Base-by-base conservation (phyloP, 1,140 invertebrate genomes). In the Drosophila auraria region DNA sequence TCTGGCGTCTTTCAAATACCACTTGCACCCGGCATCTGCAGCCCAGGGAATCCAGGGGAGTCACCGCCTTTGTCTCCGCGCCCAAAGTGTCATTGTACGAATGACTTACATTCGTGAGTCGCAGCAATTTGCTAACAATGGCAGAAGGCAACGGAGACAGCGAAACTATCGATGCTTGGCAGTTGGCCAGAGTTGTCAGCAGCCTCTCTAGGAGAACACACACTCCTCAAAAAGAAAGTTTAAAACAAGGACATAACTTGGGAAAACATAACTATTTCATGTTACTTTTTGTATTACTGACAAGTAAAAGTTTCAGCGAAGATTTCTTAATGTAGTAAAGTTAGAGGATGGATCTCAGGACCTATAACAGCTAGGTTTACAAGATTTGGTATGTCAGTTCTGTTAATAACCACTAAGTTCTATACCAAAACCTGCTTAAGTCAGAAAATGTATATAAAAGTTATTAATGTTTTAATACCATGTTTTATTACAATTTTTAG, bases 61-160 rank as follows among this genome's bases (percentile, higher is more conserved):
- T 9, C 45, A 47, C 23, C 42, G 49, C 14, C 62, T 73, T 58
- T 73, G 77, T 80, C 69, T 80, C 57, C 53, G 44, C 30, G 56
- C 65, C 69, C 65, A 63, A 77, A 77, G 73, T 84, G 82, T 89
- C 86, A 90, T 90, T 86, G 86, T 82, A 82, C 82, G 79, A 84
- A 83, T 87, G 83, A 82, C 82, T 84, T 89, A 79, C 78, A 87
- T 87, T 71, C 80, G 42, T 66, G 54, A 68, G 68, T 65, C 62
- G 45, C 40, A 66, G 58, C 78, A 61, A 70, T 56, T 78, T 45
- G 63, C 45, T 38, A 74, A 62, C 66, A 66, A 75, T 57, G 66
- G 47, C 33, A 54, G 50, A 78, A 40, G 53, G 57, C 27, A 42
- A 42, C 42, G 33, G 9, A 36, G 45, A 53, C 45, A 42, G 38